Conservation (phyloP, 2,797 vertebrate genomes). For the Garrulus glandarius region DNA sequence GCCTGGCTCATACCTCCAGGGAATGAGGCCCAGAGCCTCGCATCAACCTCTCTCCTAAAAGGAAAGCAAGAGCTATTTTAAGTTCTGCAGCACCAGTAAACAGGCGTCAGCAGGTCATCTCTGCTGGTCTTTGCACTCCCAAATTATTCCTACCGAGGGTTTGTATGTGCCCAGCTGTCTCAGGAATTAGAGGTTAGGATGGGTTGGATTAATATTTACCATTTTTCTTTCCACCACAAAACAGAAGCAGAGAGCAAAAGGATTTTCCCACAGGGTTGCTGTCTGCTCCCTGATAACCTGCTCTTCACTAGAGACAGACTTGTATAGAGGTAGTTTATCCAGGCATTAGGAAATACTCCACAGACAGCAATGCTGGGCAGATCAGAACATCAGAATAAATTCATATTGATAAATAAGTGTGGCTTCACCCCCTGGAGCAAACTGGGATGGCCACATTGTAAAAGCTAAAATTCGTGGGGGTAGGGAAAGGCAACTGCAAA, state of each 20-base stretch:
- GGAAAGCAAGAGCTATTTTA: neutral
- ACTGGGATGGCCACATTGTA: neutral
- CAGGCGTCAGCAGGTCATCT: neutral
- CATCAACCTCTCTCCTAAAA: neutral
- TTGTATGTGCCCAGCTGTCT: neutral
- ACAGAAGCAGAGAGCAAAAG: neutral
- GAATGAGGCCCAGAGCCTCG: neutral
- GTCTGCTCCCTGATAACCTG: neutral
- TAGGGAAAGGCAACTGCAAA: neutral
- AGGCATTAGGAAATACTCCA: neutral
- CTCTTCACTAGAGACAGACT: neutral
- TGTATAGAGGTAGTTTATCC: neutral
- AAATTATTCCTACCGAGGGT: neutral
- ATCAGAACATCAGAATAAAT: neutral
- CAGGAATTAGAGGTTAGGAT: neutral
- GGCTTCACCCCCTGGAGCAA: neutral
- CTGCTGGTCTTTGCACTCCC: neutral
- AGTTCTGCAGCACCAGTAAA: neutral
- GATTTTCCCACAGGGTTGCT: neutral
- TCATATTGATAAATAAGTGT: neutral
- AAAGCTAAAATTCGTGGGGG: neutral
- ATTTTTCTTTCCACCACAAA: neutral
- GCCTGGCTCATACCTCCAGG: neutral
- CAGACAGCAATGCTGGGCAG: neutral
- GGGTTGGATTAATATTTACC: neutral